These are phyloP conservation scores for Heliangelus exortis DNA, from an alignment of 2,797 vertebrate species.

Conservation along the genomic window DNA sequence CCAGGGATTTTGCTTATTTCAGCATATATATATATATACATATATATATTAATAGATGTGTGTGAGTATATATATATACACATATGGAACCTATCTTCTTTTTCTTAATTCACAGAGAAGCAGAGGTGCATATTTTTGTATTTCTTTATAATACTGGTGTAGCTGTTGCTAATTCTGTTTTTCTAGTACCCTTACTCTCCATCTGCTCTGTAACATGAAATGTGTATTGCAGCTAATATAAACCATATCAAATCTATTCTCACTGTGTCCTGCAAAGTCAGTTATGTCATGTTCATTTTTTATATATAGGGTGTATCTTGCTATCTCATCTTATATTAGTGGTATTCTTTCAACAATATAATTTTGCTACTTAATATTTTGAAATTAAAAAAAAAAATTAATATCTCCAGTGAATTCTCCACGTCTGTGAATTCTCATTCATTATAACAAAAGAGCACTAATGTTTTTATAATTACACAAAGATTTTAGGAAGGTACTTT, in stretches of 20 bases:
- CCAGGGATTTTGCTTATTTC: not conserved
- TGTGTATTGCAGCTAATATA: not conserved
- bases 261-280: not conserved
- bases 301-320: rapidly evolving
- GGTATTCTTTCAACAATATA: not conserved
- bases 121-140: not conserved
- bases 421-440: not conserved
- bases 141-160: not conserved
- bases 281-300: not conserved
- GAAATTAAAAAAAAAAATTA: not conserved
- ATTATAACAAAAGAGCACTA: not conserved
- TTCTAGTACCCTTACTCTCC: not conserved
- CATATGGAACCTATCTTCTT: not conserved
- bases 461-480: not conserved
- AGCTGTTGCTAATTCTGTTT: not conserved
- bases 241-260: not conserved
- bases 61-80: not conserved
- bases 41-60: not conserved
- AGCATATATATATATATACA: not conserved
- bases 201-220: not conserved
- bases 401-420: not conserved
- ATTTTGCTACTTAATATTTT: not conserved
- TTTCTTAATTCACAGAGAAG: not conserved
- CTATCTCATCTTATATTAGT: not conserved
- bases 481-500: not conserved